Evolutionary conservation across 1,140 invertebrate species (phyloP).

Genomic region (Orchestia grillus): DNA sequence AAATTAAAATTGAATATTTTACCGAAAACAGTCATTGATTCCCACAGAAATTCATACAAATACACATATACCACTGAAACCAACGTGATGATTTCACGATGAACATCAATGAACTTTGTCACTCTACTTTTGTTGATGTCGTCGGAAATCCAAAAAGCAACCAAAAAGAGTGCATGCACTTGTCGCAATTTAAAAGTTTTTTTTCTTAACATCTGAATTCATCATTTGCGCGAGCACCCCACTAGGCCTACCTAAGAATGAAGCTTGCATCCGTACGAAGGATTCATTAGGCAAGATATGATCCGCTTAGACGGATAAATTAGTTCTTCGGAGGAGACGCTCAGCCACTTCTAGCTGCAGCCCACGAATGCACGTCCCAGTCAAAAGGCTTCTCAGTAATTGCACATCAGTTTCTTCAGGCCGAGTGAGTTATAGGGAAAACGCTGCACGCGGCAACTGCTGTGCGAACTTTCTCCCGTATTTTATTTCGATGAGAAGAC

Average conservation of each 20-base stretch:
- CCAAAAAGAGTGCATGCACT: background rate
- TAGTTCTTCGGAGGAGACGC: conserved; percentile 35
- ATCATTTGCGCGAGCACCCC: background rate
- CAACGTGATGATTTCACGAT: background rate
- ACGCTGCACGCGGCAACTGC: background rate
- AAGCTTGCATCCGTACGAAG: conserved; percentile 31
- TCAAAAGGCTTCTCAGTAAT: conserved; percentile 52
- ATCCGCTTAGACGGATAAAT: conserved; percentile 47
- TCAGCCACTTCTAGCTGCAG: background rate
- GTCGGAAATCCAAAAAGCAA: no score
- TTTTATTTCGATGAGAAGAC: background rate
- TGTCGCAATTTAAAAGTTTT: background rate
- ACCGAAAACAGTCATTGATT: background rate
- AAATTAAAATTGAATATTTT: background rate
- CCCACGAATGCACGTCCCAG: background rate
- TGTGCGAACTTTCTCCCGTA: background rate
- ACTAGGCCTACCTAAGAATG: conserved; percentile 46
- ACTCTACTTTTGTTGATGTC: no score
- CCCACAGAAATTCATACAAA: background rate
- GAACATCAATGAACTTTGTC: background rate
- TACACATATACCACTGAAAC: background rate
- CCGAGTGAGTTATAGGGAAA: background rate
- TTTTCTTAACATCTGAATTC: conserved; percentile 4
- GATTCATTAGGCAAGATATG: conserved; percentile 51
- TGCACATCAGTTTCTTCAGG: background rate